Base-by-base conservation (phyloP, 2,113 vertebrate species). In the Misgurnus mizolepis region DNA sequence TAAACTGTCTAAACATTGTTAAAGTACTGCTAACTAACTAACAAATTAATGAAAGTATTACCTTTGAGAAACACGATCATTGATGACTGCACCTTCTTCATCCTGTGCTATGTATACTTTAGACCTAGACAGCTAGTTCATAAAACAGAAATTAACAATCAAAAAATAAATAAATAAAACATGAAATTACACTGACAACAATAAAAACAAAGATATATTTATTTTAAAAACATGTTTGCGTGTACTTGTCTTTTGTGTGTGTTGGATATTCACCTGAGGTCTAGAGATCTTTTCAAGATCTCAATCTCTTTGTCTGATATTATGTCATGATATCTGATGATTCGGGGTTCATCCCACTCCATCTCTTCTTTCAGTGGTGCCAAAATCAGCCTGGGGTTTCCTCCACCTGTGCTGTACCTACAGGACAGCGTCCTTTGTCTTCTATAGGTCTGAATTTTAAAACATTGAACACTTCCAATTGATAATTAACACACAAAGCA, bases 361-460 rank as follows among this genome's bases (percentile, higher is more conserved):
- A 69, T 76, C 39, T 86, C 85, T 34, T 76, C 82, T 64, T 82
- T 81, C 15, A 86, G 34, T 27, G 85, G 85, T 12, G 79, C 79
- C 1, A 65, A 80, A 34, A 80, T 84, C 4, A 86, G 76, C n/a
- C 70, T 72, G 41, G 82, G 79, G 70, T 86, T 86, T 53, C 79
- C 71, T 40, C 80, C 71, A 65, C 69, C 80, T 45, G 76, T 82
- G 76, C 67, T 82, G 75, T 80, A 82, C 43, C 82, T 80, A 58
- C 85, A 86, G 69, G 67, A 71, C 70, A 86, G 58, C 9, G 6
- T 49, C 50, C 55, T 80, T 65, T 79, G 68, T 15, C 27, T 83
- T 11, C 17, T 77, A 43, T 60, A 53, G 6, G 66, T 82, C 85
- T 81, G 50, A 40, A 8, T 53, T n/a, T 10, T 64, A 8, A 81